Conservation (phyloP, 2,113 vertebrate genomes). For the Corynorhinus townsendii region DNA sequence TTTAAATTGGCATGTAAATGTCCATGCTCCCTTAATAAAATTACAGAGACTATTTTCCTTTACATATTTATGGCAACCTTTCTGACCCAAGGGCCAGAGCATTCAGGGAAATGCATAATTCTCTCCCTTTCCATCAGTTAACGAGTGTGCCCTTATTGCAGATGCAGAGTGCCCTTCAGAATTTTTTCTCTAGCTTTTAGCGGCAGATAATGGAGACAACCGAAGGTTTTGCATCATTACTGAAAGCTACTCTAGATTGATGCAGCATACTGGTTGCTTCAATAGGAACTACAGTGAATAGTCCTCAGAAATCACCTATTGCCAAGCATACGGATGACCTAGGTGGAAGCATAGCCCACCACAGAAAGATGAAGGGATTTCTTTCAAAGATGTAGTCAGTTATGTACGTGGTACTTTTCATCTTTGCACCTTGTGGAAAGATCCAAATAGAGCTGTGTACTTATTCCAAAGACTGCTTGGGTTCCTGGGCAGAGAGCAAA, state of each 20-base stretch:
- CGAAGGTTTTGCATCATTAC: neutral
- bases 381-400: neutral
- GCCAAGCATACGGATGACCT: neutral
- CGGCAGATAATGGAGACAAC: neutral
- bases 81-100: neutral
- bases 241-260: neutral
- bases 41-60: neutral
- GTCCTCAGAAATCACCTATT: conserved; percentile 12
- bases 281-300: neutral
- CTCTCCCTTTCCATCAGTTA: neutral
- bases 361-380: conserved; percentile 17
- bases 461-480: conserved; percentile 34
- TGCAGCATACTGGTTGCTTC: neutral
- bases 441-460: neutral
- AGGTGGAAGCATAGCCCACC: neutral
- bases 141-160: neutral
- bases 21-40: neutral
- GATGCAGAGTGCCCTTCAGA: neutral
- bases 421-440: neutral
- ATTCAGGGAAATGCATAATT: neutral
- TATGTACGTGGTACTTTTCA: neutral
- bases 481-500: neutral
- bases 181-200: neutral
- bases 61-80: neutral
- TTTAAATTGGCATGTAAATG: neutral